phyloP scores from a whole-genome alignment of 2,797 vertebrate species.

The Hippocampus kuda region DNA sequence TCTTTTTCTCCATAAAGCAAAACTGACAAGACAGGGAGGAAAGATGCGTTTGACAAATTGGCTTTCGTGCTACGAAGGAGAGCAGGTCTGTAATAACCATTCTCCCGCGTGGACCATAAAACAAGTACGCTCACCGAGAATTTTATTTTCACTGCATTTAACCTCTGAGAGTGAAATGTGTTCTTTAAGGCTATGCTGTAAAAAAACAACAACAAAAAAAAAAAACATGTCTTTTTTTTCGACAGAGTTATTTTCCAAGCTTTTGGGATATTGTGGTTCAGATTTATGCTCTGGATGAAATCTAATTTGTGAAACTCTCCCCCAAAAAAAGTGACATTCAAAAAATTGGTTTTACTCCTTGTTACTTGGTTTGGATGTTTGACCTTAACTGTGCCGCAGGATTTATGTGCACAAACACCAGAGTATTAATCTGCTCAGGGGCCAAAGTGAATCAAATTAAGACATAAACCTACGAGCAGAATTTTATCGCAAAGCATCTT shows the following conservation, averaged over 20 bases:
- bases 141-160: conserved; percentile 7
- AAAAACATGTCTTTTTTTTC: background rate
- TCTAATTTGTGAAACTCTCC: background rate
- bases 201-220: too few species aligned
- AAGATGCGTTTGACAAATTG: conserved; percentile 41
- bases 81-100: conserved; percentile 8
- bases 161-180: conserved; percentile 1
- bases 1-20: conserved; percentile 43
- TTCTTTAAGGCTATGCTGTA: background rate
- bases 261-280: conserved; percentile 2
- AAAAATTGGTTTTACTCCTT: background rate
- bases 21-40: conserved; percentile 34
- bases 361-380: background rate
- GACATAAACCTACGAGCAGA: background rate
- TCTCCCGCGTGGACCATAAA: conserved; percentile 23
- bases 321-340: background rate
- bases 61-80: conserved; percentile 8
- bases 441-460: background rate
- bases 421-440: background rate
- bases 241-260: background rate
- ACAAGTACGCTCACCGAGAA: conserved; percentile 3
- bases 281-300: conserved; percentile 7
- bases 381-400: background rate
- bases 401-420: background rate
- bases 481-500: background rate